Percentiles rank a stretch among this genome's conserved stretches.
These are phyloP conservation scores for Pollenia griseotomentosa DNA, from an alignment of 2,888 invertebrate genomes.

Conservation along the genomic window DNA sequence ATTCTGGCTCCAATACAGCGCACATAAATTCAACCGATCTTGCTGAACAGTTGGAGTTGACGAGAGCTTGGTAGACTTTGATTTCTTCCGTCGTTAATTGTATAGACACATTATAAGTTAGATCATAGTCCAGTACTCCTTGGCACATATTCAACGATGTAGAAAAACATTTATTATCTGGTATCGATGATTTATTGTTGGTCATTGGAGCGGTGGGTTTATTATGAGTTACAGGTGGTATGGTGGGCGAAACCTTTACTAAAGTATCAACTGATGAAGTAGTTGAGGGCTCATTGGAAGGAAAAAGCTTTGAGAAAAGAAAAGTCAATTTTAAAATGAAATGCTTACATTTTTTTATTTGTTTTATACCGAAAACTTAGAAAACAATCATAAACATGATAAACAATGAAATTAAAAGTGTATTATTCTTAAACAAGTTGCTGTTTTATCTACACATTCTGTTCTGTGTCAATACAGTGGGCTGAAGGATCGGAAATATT, in stretches of 20 bases:
- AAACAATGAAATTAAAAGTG: too few relatives aligned
- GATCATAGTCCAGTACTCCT: constrained; percentile 88
- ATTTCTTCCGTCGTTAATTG: constrained; percentile 80
- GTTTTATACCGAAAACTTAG: not conserved
- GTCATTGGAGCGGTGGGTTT: constrained; percentile 78
- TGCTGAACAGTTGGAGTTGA: constrained; percentile 87
- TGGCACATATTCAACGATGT: constrained; percentile 85
- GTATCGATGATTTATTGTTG: constrained; percentile 73
- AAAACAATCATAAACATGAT: too few relatives aligned
- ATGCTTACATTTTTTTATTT: not conserved
- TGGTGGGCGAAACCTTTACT: constrained; percentile 86
- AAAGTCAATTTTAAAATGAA: too few relatives aligned
- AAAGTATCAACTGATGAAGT: constrained; percentile 49
- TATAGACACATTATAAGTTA: constrained; percentile 85
- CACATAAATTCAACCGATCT: constrained; percentile 87
- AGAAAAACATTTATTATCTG: constrained; percentile 81
- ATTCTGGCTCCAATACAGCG: constrained; percentile 88
- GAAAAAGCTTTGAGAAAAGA: constrained; percentile 64
- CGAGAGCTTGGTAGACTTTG: constrained; percentile 86
- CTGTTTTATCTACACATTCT: too few relatives aligned
- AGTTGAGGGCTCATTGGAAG: constrained; percentile 60
- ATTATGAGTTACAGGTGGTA: constrained; percentile 85
- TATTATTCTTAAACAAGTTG: too few relatives aligned
- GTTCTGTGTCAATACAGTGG: too few relatives aligned
- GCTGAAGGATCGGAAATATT: too few relatives aligned